These are phyloP conservation scores for Spialia ferax DNA, from an alignment of 2,888 invertebrate species.

Conservation along the genomic window DNA sequence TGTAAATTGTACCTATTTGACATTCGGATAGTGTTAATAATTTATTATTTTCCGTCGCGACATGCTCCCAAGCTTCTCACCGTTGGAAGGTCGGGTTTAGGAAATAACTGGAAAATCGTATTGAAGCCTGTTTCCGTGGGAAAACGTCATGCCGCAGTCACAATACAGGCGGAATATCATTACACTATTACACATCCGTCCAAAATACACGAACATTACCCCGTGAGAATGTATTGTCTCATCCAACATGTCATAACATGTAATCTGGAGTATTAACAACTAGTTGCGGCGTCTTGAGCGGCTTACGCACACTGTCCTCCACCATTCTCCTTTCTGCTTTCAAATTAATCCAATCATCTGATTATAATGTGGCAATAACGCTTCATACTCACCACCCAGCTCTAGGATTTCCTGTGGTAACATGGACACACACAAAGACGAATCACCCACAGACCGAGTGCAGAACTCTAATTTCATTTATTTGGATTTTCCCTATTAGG, in stretches of 20 bases:
- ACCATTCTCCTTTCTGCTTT: background rate
- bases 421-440: no score
- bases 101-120: conserved; percentile 36
- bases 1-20: background rate
- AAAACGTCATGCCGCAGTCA: conserved; percentile 67
- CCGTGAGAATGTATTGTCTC: conserved; percentile 82
- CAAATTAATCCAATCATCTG: background rate
- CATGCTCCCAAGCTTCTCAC: conserved; percentile 4
- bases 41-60: background rate
- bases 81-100: conserved; percentile 17
- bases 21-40: background rate
- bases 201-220: conserved; percentile 76
- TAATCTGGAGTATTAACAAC: conserved; percentile 62
- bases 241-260: conserved; percentile 70
- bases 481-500: no score
- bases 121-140: conserved; percentile 60
- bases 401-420: no score
- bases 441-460: no score
- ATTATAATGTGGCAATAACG: no score
- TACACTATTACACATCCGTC: conserved; percentile 70
- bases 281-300: conserved; percentile 48
- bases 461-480: no score
- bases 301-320: conserved; percentile 15
- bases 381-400: no score
- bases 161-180: conserved; percentile 73